A percentile compares a stretch with the other conserved stretches of the same genome.
These are phyloP conservation scores for Paedocypris sp. DNA, from an alignment of 2,113 vertebrate species.

Conservation along the genomic window DNA sequence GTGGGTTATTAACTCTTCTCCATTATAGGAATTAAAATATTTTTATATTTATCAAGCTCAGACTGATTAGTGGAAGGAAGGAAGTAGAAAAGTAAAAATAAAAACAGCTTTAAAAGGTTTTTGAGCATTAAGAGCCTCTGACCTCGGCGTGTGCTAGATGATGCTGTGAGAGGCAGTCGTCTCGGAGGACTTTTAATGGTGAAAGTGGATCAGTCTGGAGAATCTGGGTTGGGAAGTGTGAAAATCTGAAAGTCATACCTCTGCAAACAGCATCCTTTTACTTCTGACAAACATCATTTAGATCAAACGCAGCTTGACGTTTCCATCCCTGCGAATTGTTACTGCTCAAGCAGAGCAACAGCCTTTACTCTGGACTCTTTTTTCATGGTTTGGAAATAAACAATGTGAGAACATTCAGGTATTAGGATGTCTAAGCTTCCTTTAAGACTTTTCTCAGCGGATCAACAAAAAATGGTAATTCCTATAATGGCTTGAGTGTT, in stretches of 20 bases:
- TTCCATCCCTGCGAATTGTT: no score
- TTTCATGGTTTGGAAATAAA: no score
- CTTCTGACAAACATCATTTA: slow-evolving; percentile 11
- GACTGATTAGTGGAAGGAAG: neutral
- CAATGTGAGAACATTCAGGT: slow-evolving; percentile 44
- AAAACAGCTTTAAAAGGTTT: neutral
- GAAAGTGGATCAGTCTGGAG: slow-evolving; percentile 5
- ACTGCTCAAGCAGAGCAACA: no score
- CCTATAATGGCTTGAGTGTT: neutral
- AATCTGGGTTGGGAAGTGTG: neutral
- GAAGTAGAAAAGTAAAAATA: neutral
- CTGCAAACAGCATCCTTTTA: neutral
- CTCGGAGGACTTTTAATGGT: neutral
- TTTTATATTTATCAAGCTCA: no score
- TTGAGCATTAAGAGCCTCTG: neutral
- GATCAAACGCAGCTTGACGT: no score
- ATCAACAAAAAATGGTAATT: neutral
- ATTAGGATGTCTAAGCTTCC: neutral
- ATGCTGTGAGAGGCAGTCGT: neutral
- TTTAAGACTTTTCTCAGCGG: neutral
- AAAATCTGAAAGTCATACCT: neutral
- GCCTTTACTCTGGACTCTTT: no score
- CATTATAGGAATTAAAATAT: no score
- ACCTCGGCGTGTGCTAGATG: slow-evolving; percentile 4
- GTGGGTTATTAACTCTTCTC: no score